These are phyloP conservation scores for Sapayoa aenigma DNA, from an alignment of 2,113 vertebrate species.

Conservation along the genomic window DNA sequence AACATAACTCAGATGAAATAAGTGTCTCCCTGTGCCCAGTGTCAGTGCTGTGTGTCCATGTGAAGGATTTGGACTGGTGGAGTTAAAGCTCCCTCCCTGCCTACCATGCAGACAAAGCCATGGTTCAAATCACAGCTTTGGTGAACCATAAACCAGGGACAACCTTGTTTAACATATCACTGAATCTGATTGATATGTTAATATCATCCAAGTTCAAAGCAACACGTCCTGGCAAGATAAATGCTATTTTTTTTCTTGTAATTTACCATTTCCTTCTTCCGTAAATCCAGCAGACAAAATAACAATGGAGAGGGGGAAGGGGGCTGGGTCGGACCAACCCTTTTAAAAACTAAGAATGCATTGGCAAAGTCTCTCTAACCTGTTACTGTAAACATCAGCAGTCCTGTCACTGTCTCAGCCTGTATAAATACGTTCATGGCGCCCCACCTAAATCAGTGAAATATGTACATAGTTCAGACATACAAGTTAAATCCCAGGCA, in stretches of 20 bases:
- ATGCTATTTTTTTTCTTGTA: slow-evolving; percentile 70
- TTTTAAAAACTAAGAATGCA: slow-evolving; percentile 72
- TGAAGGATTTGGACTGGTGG: neutral
- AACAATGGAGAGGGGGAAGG: slow-evolving; percentile 73
- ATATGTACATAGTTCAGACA: slow-evolving; percentile 73
- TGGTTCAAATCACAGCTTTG: slow-evolving; percentile 1
- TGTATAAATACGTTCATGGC: slow-evolving; percentile 40
- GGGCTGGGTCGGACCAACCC: slow-evolving; percentile 57
- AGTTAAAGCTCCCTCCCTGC: neutral
- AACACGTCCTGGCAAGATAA: slow-evolving; percentile 69
- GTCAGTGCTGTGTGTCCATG: neutral
- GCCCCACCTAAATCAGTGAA: slow-evolving; percentile 74
- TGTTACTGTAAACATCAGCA: slow-evolving; percentile 78
- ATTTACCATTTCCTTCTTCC: slow-evolving; percentile 81
- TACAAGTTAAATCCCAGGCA: slow-evolving; percentile 72
- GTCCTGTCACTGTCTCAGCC: slow-evolving; percentile 62
- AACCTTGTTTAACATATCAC: slow-evolving; percentile 52
- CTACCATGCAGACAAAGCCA: neutral
- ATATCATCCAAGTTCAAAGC: slow-evolving; percentile 72
- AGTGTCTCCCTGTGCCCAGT: neutral
- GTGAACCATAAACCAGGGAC: slow-evolving; percentile 43
- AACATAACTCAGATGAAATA: neutral
- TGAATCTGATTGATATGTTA: slow-evolving; percentile 61
- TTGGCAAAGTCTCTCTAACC: slow-evolving; percentile 66
- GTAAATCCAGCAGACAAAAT: slow-evolving; percentile 71